Evolutionary conservation across 2,888 invertebrate genomes (phyloP), one percentile per base, ranked within the genome.

Genomic region (Graphium colonna): DNA sequence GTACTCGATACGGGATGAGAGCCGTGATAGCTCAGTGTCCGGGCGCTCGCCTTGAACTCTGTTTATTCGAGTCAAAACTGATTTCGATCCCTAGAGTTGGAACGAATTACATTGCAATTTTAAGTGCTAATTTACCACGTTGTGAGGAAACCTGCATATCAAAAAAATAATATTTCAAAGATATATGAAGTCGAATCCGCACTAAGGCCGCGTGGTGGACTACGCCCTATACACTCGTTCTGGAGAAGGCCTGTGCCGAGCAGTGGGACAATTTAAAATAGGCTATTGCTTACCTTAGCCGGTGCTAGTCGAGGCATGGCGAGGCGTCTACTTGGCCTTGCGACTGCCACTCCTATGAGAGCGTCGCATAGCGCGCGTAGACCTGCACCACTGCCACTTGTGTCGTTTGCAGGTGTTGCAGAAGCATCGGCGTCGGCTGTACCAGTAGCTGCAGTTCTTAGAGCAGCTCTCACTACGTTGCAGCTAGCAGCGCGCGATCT

Each of bases 261-360:
- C n/a, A n/a, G n/a, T n/a, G n/a, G n/a, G n/a, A n/a, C n/a, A n/a
- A n/a, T n/a, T n/a, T n/a, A n/a, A n/a, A n/a, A n/a, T n/a, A n/a
- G n/a, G n/a, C n/a, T n/a, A n/a, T n/a, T n/a, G n/a, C 68, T 60
- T 61, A 92, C 92, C 83, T 91, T 91, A 5, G 89, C 84, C 2
- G 69, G 70, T 51, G 88, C 75, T n/a, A 82, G 79, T 4, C 87
- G 77, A 10, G 92, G 91, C 82, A 91, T 77, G 61, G 89, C 83
- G 69, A 90, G 91, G 40, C 76, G 75, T n/a, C 77, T 73, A 64
- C 89, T 85, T 40, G 91, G 85, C 60, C 76, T 79, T n/a, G 90
- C 76, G 62, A 86, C 80, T 15, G 92, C 91, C 13, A 92, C 90
- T 38, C 91, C 83, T 13, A 92, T 74, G 28, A 92, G 80, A 60